Conservation (phyloP, 2,888 invertebrate genomes). For the Augochlorella aurata region DNA sequence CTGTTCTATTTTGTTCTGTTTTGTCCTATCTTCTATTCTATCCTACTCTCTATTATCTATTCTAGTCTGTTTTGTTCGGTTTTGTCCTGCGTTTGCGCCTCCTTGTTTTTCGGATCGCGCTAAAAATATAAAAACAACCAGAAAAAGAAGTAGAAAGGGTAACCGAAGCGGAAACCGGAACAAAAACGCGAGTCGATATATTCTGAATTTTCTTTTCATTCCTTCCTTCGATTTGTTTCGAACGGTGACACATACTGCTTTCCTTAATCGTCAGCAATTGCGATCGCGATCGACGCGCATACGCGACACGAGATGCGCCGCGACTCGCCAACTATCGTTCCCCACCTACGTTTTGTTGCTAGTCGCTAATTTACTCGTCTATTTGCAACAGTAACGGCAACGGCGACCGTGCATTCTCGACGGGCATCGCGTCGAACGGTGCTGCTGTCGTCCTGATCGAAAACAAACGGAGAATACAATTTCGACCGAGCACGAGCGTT, state of each 20-base stretch:
- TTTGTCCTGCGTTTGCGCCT: neutral
- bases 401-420: neutral
- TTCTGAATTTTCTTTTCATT: conserved; percentile 21
- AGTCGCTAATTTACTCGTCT: conserved; percentile 37
- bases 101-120: conserved; percentile 9
- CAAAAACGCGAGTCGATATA: conserved; percentile 30
- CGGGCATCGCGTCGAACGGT: conserved; percentile 10
- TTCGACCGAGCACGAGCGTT: neutral
- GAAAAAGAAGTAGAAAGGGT: conserved; percentile 4
- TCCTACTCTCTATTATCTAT: neutral
- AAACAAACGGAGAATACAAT: neutral
- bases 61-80: neutral
- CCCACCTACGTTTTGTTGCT: conserved; percentile 18
- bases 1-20: neutral
- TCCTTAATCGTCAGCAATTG: neutral
- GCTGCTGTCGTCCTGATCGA: neutral
- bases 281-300: conserved; percentile 7
- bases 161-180: neutral
- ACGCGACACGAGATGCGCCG: conserved; percentile 6
- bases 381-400: conserved; percentile 8
- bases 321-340: conserved; percentile 16
- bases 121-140: conserved; percentile 17
- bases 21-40: neutral
- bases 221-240: neutral
- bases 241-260: neutral